These are phyloP conservation scores for Choloepus didactylus DNA, from an alignment of 2,797 vertebrate genomes.

Conservation along the genomic window DNA sequence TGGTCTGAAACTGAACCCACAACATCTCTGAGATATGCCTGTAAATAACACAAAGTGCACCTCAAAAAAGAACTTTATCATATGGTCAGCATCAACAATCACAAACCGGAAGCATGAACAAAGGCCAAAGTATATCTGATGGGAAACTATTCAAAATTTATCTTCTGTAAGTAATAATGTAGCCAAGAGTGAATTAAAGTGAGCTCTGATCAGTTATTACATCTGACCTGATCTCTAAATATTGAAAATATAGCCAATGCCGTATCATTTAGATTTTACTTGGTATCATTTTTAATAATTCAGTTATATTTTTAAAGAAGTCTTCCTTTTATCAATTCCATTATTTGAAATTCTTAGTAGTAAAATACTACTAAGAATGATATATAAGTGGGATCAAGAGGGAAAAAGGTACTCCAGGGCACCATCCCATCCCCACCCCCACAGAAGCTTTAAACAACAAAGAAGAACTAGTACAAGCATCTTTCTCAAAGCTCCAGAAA, in stretches of 20 bases:
- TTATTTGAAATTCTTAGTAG: not conserved
- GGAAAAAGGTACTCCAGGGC: too few relatives aligned
- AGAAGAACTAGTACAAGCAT: too few relatives aligned
- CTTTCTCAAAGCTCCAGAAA: too few relatives aligned
- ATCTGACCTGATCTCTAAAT: not conserved
- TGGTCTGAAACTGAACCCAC: too few relatives aligned
- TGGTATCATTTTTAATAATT: conserved; percentile 46
- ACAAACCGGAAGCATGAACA: not conserved
- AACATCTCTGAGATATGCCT: too few relatives aligned
- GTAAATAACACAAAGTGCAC: too few relatives aligned
- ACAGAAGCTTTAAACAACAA: too few relatives aligned
- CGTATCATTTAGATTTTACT: not conserved
- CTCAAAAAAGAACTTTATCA: too few relatives aligned
- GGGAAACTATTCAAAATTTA: not conserved
- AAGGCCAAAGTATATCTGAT: not conserved
- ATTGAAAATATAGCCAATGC: not conserved
- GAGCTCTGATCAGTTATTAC: not conserved
- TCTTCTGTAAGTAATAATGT: not conserved
- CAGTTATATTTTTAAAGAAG: not conserved
- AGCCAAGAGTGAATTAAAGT: not conserved
- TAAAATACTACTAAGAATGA: not conserved
- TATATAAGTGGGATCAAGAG: too few relatives aligned
- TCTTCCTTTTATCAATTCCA: not conserved
- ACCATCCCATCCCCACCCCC: too few relatives aligned
- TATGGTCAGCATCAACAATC: accelerated